Evolutionary conservation across 2,113 vertebrate genomes (phyloP).

Genomic region (Gallinago undulata): DNA sequence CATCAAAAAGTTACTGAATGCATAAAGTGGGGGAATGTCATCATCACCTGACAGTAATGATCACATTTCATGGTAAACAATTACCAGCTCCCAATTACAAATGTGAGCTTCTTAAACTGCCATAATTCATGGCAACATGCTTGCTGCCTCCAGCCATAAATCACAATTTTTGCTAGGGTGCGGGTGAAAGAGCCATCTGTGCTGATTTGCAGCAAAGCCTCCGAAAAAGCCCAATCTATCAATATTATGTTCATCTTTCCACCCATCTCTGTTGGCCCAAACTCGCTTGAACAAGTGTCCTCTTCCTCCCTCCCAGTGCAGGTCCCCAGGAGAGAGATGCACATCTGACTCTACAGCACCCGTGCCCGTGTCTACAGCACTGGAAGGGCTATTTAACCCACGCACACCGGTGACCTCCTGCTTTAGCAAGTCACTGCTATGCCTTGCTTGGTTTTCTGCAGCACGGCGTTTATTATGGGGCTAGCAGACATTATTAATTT

Average conservation of each 20-base stretch:
- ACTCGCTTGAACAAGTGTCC: background rate
- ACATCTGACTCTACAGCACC: background rate
- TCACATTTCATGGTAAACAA: slow-evolving; percentile 26
- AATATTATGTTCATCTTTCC: background rate
- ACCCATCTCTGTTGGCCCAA: background rate
- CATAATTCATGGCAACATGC: slow-evolving; percentile 4
- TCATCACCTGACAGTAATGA: slow-evolving; percentile 38
- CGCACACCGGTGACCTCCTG: rapidly evolving
- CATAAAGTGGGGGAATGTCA: background rate
- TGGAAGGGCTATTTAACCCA: background rate
- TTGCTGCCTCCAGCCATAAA: slow-evolving; percentile 7
- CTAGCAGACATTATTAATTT: background rate
- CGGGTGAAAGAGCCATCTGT: slow-evolving; percentile 30
- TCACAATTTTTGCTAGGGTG: background rate
- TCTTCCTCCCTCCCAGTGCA: background rate
- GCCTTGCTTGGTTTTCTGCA: background rate
- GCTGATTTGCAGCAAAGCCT: background rate
- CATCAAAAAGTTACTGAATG: slow-evolving; percentile 28
- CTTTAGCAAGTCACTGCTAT: background rate
- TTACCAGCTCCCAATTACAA: background rate
- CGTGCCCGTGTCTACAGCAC: background rate
- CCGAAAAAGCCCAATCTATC: background rate
- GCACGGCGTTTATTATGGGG: rapidly evolving
- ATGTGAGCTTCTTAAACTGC: slow-evolving; percentile 1
- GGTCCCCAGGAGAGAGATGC: background rate